phyloP scores from a whole-genome alignment of 2,888 invertebrate species.

The Drosophila histrio region DNA sequence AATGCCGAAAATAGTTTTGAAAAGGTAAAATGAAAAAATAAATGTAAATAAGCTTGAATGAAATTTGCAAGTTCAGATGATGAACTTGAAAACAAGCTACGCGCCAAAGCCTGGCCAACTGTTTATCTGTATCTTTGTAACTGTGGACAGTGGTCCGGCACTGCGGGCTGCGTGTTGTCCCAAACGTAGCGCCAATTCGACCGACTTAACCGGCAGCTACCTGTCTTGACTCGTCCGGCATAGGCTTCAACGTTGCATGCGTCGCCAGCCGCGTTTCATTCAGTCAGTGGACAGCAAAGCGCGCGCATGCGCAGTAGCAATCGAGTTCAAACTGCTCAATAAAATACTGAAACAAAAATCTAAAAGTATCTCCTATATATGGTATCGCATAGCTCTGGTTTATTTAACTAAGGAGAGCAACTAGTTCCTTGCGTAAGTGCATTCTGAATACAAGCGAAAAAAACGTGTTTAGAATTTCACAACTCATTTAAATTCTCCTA shows the following conservation, averaged over 20 bases:
- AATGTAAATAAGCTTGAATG: conserved; percentile 29
- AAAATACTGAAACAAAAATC: not conserved
- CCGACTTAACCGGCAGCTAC: conserved; percentile 60
- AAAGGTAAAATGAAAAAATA: not conserved
- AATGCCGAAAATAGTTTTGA: conserved; percentile 39
- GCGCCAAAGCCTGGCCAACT: conserved; percentile 33
- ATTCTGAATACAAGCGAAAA: conserved; percentile 41
- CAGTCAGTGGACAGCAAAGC: conserved; percentile 55
- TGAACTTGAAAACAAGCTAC: conserved; percentile 69
- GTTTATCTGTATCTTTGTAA: conserved; percentile 23
- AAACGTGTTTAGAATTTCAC: conserved; percentile 76
- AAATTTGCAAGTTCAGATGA: conserved; percentile 73
- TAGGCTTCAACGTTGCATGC: conserved; percentile 64
- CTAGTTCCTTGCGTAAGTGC: conserved; percentile 66
- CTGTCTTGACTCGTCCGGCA: conserved; percentile 48
- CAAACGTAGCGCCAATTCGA: conserved; percentile 61
- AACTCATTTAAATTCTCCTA: conserved; percentile 19
- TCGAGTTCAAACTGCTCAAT: not conserved
- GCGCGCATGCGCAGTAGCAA: conserved; percentile 69
- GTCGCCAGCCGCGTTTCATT: conserved; percentile 57
- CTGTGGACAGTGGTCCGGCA: conserved; percentile 4
- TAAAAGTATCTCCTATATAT: not conserved
- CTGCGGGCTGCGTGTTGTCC: conserved; percentile 51
- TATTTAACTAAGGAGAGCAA: conserved; percentile 30
- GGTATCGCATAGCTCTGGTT: not conserved